phyloP scores from a whole-genome alignment of 2,888 invertebrate genomes.

The Sphaeridia pumilis region DNA sequence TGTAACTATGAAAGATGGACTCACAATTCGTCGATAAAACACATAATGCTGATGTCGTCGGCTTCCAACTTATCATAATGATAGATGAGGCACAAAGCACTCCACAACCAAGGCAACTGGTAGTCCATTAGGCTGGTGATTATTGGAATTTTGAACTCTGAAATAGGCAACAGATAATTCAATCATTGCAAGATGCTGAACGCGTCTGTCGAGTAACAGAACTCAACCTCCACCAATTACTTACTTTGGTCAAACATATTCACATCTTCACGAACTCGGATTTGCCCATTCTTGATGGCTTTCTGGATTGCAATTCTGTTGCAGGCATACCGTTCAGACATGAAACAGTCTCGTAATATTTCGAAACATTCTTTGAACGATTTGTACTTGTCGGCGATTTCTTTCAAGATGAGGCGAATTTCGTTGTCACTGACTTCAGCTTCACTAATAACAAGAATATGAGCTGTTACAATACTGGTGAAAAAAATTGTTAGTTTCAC shows the following conservation, averaged over 20 bases:
- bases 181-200: too few species aligned
- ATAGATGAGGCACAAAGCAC: slow-evolving; percentile 11
- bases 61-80: slow-evolving; percentile 10
- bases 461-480: too few species aligned
- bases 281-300: slow-evolving; percentile 5
- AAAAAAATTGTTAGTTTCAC: background rate
- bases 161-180: background rate
- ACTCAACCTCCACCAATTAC: background rate
- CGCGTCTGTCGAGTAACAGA: too few species aligned
- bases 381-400: slow-evolving; percentile 11
- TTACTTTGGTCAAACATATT: slow-evolving; percentile 6
- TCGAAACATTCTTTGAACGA: slow-evolving; percentile 10
- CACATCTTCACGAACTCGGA: background rate
- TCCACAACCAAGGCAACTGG: slow-evolving; percentile 12
- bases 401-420: slow-evolving; percentile 5
- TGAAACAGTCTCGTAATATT: background rate
- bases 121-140: slow-evolving; percentile 8
- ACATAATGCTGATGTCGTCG: slow-evolving; percentile 14
- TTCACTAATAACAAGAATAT: too few species aligned
- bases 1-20: too few species aligned
- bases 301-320: slow-evolving; percentile 12
- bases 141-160: slow-evolving; percentile 6
- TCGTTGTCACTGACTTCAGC: too few species aligned
- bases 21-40: slow-evolving; percentile 14
- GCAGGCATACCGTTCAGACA: slow-evolving; percentile 9